Evolutionary conservation across 2,113 vertebrate genomes (phyloP), one percentile per base, ranked within the genome.

Genomic region (Dipodomys ordii): DNA sequence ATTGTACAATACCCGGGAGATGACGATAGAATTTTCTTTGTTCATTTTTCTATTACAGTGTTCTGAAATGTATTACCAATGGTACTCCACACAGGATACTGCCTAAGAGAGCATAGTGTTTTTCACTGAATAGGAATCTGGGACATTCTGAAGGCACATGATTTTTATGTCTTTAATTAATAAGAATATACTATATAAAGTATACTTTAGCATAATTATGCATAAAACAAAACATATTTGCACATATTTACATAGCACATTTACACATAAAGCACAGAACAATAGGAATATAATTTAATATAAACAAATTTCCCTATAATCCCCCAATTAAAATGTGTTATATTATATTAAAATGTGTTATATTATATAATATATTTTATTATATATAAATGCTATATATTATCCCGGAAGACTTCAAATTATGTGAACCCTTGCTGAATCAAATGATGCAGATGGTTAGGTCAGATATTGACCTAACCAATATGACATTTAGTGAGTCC

Each of bases 21-120:
- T 76, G 3, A 74, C 77, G 65, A 92, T 6, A 27, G 81, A 92
- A 96, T 93, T 89, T 94, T 83, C 83, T 96, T 92, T 1, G 91
- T 95, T 97, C 28, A 53, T 65, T 95, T 97, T 97, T 93, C 77
- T 91, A 65, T 96, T 90, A 81, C 49, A 93, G 60, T 87, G 91
- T 92, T 88, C 83, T 97, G 67, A 95, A 97, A 97, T 94, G 90
- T 49, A 35, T 60, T 87, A 60, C 81, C 25, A 19, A 64, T 91
- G 85, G 80, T 97, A 97, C 6, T 77, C 80, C 25, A 83, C 49
- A 94, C 25, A 82, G 73, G 62, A 57, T n/a, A 82, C 3, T 93
- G 64, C 69, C 83, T 93, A 95, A 96, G 92, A 96, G 35, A 91
- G 13, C 25, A 87, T 92, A 91, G 92, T 93, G 90, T 76, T 89